Base-by-base conservation (phyloP, 2,797 vertebrate genomes). In the Leptatherina wallacei region DNA sequence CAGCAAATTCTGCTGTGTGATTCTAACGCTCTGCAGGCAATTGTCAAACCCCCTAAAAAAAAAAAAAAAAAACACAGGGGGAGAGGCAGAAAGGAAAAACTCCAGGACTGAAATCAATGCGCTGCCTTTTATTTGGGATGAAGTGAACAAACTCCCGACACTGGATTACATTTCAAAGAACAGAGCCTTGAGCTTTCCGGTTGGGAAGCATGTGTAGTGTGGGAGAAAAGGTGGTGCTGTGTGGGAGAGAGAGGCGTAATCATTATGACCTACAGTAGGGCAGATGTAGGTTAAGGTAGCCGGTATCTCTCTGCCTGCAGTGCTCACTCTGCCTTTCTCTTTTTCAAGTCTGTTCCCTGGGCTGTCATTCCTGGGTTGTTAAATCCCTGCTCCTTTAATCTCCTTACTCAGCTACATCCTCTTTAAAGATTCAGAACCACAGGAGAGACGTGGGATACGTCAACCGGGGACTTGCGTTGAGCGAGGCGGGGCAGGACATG, bases 331-430 rank as follows among this genome's bases (percentile, higher is more conserved):
- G 75, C 77, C 88, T 88, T 80, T 84, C 89, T 83, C 75, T 87
- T 85, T 82, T 80, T 85, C 86, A 77, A 89, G 78, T 88, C 88
- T 84, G 75, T 80, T 91, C 84, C 83, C 88, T 65, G 89, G 91
- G 88, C 83, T 88, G 86, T 86, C 90, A 86, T 92, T 89, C 89
- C 91, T 91, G 88, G 88, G 80, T 85, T 85, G 90, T 94, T 94
- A 95, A 96, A 95, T 93, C 89, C 93, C 91, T 88, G 93, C 92
- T 88, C 88, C 90, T 94, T 94, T 95, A 95, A 96, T 96, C 94
- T 94, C 88, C 90, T 94, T 91, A 92, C 84, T 92, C 89, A 91
- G 90, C 93, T 94, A 89, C 93, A 96, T 93, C 89, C 93, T 95
- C 93, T 95, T 96, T 95, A 95, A 95, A 96, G 94, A 96, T 92